These are phyloP conservation scores for Siniperca obscura DNA, from an alignment of 2,797 vertebrate species.

Conservation along the genomic window DNA sequence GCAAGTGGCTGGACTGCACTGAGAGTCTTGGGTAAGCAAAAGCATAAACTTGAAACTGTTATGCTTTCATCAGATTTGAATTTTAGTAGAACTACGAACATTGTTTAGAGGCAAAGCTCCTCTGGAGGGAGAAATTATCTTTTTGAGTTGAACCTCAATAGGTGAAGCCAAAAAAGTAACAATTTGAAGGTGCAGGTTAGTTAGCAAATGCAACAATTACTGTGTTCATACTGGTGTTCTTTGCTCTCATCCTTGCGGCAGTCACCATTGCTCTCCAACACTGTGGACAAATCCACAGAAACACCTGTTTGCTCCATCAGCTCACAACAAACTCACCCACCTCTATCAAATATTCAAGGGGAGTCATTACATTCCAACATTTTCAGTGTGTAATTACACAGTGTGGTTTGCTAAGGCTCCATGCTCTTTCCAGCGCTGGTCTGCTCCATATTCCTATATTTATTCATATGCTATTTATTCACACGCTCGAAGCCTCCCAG, in stretches of 20 bases:
- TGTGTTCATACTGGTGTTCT: not conserved
- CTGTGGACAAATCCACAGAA: not conserved
- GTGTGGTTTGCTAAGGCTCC: not conserved
- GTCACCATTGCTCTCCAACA: not conserved
- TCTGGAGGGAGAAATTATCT: not conserved
- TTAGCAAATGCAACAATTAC: not conserved
- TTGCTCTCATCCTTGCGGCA: not conserved
- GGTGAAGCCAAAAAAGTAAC: not conserved
- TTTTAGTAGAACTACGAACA: not conserved
- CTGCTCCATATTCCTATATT: slow-evolving; percentile 16
- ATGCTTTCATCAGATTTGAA: not conserved
- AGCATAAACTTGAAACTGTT: not conserved
- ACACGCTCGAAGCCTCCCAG: not conserved
- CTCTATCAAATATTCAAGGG: slow-evolving; percentile 33
- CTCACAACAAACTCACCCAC: not conserved
- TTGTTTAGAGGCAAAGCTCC: not conserved
- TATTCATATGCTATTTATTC: slow-evolving; percentile 7
- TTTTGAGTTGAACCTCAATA: not conserved
- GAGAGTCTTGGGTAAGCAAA: not conserved
- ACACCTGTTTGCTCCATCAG: slow-evolving; percentile 58
- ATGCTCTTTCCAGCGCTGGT: not conserved
- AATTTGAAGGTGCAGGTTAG: not conserved
- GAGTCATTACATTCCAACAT: not conserved
- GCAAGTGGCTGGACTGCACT: slow-evolving; percentile 15
- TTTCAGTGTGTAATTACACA: slow-evolving; percentile 28